Evolutionary conservation across 2,113 vertebrate genomes (phyloP).

Genomic region (Rhagologus leucostigma): DNA sequence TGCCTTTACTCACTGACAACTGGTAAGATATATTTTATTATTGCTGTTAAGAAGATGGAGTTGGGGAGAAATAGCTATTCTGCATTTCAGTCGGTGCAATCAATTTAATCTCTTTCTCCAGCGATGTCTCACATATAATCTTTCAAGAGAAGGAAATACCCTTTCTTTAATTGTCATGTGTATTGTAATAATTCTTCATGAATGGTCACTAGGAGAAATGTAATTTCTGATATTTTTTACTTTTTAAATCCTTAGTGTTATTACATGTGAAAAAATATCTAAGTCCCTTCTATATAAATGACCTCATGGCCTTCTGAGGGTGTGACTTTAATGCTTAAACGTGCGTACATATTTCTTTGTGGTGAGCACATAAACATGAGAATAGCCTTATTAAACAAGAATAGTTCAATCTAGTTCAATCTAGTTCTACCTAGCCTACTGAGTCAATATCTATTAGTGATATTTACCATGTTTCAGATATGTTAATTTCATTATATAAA

Average conservation of each 20-base stretch:
- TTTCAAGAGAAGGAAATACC: neutral
- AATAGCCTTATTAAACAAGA: neutral
- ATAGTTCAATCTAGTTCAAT: neutral
- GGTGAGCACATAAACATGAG: neutral
- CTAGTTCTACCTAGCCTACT: neutral
- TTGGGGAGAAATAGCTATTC: neutral
- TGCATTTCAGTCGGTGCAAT: neutral
- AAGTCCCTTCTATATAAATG: neutral
- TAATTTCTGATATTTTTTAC: rapidly evolving
- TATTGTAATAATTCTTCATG: neutral
- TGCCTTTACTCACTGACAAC: neutral
- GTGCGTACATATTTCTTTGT: neutral
- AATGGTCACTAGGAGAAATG: neutral
- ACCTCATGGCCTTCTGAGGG: neutral
- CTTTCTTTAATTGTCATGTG: neutral
- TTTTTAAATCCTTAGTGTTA: neutral
- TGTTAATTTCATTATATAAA: neutral
- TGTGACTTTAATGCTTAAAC: neutral
- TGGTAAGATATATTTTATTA: neutral
- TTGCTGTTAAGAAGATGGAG: neutral
- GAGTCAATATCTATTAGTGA: neutral
- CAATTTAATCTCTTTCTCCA: neutral
- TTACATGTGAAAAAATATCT: neutral
- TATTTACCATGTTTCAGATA: neutral
- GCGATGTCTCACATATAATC: neutral